Base-by-base conservation (phyloP, 2,113 vertebrate genomes). In the Dromaius novaehollandiae region DNA sequence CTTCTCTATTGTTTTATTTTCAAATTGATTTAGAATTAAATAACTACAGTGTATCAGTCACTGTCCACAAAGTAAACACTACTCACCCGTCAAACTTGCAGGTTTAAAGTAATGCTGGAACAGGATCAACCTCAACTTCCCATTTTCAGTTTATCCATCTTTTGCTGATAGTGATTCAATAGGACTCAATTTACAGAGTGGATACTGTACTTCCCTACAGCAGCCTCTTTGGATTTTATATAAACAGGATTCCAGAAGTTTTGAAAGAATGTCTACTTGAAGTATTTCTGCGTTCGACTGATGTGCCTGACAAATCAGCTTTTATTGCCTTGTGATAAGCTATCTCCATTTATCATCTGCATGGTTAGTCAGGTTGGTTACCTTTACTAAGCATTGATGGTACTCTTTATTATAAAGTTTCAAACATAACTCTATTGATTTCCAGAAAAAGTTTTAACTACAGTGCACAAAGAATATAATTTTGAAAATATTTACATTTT, bases 401-500 rank as follows among this genome's bases (percentile, higher is more conserved):
- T 38, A 63, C 88, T 85, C 79, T 34, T 61, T 11, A 2, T n/a
- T 4, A 70, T 38, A 51, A 91, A 89, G 53, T 94, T n/a, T 73
- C 61, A 92, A 64, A 55, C 61, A 89, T 65, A 87, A 80, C 81
- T 93, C 88, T 93, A 32, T 26, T 56, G 71, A 66, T 80, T 90
- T 90, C 88, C 90, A 96, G 92, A 88, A 88, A 74, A 86, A 86
- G 69, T 91, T 94, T 84, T 86, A 89, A 88, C 95, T 97, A 88
- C 89, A 94, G 96, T 90, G 97, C 96, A 97, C 96, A 96, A 96
- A 97, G 95, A 95, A 96, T 94, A 95, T 87, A 90, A 88, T 77
- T 82, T 83, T 86, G 96, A 95, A 97, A 93, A 60, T 97, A 97
- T 97, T 96, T 96, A 97, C 97, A 97, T 7, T 77, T 96, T 68